Conservation (phyloP, 2,888 invertebrate genomes). For the Cynaeus angustus region DNA sequence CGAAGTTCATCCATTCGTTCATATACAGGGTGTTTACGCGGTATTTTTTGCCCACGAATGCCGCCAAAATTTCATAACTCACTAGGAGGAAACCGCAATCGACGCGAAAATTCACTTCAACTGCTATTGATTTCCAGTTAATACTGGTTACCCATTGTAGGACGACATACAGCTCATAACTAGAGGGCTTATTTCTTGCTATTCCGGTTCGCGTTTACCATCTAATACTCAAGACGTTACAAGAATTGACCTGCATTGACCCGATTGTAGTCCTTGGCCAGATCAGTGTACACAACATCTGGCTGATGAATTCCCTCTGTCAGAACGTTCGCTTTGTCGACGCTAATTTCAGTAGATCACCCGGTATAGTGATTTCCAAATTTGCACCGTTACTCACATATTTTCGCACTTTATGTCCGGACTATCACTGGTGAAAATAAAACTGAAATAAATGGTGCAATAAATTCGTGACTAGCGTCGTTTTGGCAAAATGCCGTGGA, state of each 20-base stretch:
- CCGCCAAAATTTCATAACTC: too few species aligned
- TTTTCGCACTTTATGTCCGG: background rate
- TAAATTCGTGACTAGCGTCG: background rate
- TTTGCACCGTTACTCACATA: background rate
- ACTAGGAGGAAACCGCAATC: too few species aligned
- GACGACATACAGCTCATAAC: background rate
- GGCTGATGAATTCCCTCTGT: too few species aligned
- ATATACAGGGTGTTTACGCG: too few species aligned
- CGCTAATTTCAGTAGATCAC: too few species aligned
- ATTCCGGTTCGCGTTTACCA: background rate
- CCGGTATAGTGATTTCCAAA: too few species aligned
- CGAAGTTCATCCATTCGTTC: too few species aligned
- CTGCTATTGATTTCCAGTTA: too few species aligned
- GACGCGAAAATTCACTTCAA: too few species aligned
- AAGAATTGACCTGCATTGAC: slow-evolving; percentile 1
- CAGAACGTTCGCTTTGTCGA: too few species aligned
- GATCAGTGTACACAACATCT: too few species aligned
- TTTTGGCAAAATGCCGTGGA: background rate
- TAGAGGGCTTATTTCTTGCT: slow-evolving; percentile 1
- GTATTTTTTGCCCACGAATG: too few species aligned
- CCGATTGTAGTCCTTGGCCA: background rate
- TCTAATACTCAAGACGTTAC: background rate
- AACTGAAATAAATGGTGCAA: slow-evolving; percentile 2
- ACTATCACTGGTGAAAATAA: background rate
- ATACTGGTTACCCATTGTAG: background rate